phyloP scores from a whole-genome alignment of 2,888 invertebrate species.

The Latrodectus elegans region DNA sequence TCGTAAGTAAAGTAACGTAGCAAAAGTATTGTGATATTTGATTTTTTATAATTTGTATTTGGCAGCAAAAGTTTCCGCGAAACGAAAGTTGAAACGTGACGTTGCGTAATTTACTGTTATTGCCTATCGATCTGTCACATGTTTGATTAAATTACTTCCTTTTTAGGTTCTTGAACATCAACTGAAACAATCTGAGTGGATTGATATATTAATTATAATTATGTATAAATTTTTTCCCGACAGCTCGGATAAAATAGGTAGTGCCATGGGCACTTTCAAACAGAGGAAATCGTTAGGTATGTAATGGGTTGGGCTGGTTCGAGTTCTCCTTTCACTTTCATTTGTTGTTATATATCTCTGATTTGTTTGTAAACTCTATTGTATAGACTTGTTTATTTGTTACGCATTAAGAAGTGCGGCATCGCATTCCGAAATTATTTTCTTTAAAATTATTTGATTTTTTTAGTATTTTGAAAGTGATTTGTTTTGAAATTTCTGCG shows the following conservation, averaged over 20 bases:
- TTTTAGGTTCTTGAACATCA: conserved; percentile 21
- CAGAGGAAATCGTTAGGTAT: conserved; percentile 76
- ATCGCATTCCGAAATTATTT: no score
- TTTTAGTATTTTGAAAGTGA: no score
- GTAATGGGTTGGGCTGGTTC: conserved; percentile 67
- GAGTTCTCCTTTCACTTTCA: neutral
- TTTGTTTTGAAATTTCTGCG: no score
- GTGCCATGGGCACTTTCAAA: conserved; percentile 74
- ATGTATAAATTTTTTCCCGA: conserved; percentile 60
- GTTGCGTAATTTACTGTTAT: conserved; percentile 62
- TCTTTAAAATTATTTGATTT: no score
- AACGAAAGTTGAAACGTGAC: conserved; percentile 43
- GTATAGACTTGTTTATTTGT: neutral
- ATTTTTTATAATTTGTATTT: neutral
- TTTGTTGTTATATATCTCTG: neutral
- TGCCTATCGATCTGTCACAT: conserved; percentile 59
- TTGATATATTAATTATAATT: conserved; percentile 8
- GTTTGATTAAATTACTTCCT: conserved; percentile 53
- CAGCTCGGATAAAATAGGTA: conserved; percentile 71
- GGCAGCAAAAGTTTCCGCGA: neutral
- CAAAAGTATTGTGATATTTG: no score
- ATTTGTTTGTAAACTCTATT: neutral
- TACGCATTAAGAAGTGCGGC: no score
- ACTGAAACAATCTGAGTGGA: conserved; percentile 16
- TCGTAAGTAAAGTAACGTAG: no score